Base-by-base conservation (phyloP, 2,113 vertebrate species). In the Nestor notabilis region DNA sequence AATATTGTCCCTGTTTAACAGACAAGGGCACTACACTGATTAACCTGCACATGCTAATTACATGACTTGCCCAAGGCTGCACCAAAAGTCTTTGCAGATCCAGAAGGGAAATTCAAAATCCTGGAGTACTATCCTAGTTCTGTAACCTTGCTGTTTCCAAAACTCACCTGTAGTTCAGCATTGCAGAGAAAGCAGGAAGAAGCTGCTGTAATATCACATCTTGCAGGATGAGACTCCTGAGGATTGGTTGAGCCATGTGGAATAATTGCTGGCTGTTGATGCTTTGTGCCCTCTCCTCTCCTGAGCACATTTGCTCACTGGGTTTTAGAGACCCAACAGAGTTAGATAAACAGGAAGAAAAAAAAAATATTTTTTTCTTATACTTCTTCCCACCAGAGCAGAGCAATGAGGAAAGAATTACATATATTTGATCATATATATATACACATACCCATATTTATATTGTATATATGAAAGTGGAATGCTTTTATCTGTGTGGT, bases 81-180 rank as follows among this genome's bases (percentile, higher is more conserved):
- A 17, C 13, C 60, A 53, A 64, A 91, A 83, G 11, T 63, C 53
- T 21, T 49, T 20, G 13, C 31, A 53, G 49, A 29, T 20, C 49
- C 52, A n/a, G 44, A 65, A 72, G 8, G 35, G 53, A 66, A 81
- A 68, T 55, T 27, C 29, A 55, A 43, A 90, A 87, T 33, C 18
- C 23, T 1, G 2, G 29, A 28, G 24, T 69, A 20, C 52, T 18
- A 0, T 29, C 31, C 23, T 27, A 19, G 13, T 4, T 1, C 27
- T 29, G 10, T 44, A 53, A 64, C 7, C 17, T 58, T 35, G 33
- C 3, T 2, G 0, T 53, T 64, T 55, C 66, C 68, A 53, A 11
- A 89, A 75, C 52, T 33, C 33, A 58, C 25, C n/a, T 7, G 18
- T 3, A 25, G 35, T 78, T 90, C 80, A 11, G 60, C 43, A 4